Evolutionary conservation across 2,888 invertebrate species (phyloP).

Genomic region (Zaprionus lineosus): DNA sequence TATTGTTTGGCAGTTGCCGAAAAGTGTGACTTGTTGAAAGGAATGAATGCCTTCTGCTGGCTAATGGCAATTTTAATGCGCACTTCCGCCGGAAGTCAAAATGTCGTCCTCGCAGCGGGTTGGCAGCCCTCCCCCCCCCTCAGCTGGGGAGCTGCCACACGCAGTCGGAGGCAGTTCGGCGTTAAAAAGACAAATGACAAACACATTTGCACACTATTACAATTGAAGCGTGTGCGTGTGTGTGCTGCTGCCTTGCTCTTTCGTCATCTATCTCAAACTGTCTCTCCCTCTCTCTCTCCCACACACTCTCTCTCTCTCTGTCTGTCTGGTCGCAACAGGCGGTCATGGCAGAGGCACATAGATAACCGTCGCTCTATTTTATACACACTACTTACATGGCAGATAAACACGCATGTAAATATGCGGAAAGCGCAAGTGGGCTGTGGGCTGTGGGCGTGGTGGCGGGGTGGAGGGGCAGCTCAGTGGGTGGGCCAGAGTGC

Average conservation of each 20-base stretch:
- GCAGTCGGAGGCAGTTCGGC: slow-evolving; percentile 54
- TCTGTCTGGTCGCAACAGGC: slow-evolving; percentile 61
- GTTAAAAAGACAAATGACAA: slow-evolving; percentile 72
- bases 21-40: slow-evolving; percentile 33
- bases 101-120: slow-evolving; percentile 56
- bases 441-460: background rate
- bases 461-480: background rate
- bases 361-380: slow-evolving; percentile 68
- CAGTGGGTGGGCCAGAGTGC: no score
- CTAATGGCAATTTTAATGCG: slow-evolving; percentile 72
- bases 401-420: slow-evolving; percentile 69
- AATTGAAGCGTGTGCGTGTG: slow-evolving; percentile 42
- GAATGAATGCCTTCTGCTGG: slow-evolving; percentile 24
- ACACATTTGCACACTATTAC: slow-evolving; percentile 72
- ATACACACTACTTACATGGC: slow-evolving; percentile 69
- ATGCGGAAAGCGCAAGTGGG: slow-evolving; percentile 17
- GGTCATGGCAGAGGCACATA: slow-evolving; percentile 59
- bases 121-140: slow-evolving; percentile 39
- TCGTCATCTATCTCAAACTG: background rate
- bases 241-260: slow-evolving; percentile 29
- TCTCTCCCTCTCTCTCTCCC: background rate
- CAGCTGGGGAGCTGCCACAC: slow-evolving; percentile 28
- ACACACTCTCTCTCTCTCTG: background rate
- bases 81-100: slow-evolving; percentile 67
- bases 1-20: slow-evolving; percentile 56